phyloP scores from a whole-genome alignment of 2,797 vertebrate species.

The Myotis daubentonii region DNA sequence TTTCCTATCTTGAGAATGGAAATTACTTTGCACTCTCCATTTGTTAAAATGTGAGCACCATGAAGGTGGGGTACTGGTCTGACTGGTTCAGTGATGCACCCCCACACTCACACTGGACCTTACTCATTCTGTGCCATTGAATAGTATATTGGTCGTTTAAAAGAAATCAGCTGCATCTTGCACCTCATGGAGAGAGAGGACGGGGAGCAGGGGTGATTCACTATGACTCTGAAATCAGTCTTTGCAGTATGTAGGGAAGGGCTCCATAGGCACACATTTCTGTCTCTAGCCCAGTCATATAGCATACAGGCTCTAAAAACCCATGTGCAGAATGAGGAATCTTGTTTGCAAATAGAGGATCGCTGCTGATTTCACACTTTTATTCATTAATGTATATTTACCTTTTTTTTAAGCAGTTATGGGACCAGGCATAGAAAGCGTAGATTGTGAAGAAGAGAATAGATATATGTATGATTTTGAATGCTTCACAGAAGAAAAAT shows the following conservation, averaged over 20 bases:
- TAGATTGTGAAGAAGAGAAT: conserved; percentile 49
- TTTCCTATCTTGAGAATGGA: neutral
- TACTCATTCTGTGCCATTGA: neutral
- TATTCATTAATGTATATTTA: conserved; percentile 15
- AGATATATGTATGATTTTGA: conserved; percentile 65
- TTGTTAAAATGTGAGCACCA: neutral
- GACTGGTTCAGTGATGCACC: neutral
- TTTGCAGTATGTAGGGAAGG: neutral
- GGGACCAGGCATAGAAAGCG: conserved; percentile 26
- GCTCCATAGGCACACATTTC: neutral
- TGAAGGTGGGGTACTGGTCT: neutral
- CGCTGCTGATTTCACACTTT: neutral
- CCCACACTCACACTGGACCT: no score
- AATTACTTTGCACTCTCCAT: neutral
- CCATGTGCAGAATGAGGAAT: neutral
- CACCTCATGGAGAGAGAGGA: neutral
- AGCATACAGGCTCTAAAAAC: neutral
- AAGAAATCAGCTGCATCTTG: neutral
- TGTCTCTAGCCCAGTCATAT: neutral
- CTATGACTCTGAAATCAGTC: neutral
- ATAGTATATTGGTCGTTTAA: neutral
- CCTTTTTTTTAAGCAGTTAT: neutral
- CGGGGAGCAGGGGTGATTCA: fast-evolving
- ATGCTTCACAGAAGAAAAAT: conserved; percentile 83
- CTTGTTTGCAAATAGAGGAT: conserved; percentile 1